Evolutionary conservation across 2,113 vertebrate genomes (phyloP).

Genomic region (Sapajus apella): DNA sequence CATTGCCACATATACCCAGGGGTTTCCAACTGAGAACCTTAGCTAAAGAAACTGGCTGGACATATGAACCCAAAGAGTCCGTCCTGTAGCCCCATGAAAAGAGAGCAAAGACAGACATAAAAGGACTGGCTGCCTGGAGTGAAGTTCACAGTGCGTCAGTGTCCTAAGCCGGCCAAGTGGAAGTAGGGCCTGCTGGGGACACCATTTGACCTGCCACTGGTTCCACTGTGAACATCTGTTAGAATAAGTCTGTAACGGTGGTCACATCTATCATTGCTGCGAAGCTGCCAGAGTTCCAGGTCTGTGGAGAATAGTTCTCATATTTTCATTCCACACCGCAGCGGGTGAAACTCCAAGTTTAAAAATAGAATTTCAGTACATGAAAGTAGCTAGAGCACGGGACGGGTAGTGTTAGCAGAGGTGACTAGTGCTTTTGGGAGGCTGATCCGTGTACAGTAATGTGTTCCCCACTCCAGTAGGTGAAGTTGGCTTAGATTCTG

Average conservation of each 20-base stretch:
- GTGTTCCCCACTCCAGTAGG: rapidly evolving
- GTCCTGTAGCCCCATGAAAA: neutral
- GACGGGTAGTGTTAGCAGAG: neutral
- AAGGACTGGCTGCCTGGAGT: neutral
- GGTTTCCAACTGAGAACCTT: neutral
- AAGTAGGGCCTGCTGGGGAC: neutral
- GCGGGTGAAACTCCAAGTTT: neutral
- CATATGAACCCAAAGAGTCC: neutral
- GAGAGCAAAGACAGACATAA: neutral
- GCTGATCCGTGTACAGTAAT: rapidly evolving
- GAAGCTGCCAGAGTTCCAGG: neutral
- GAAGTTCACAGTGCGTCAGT: neutral
- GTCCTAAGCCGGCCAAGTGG: neutral
- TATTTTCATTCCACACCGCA: neutral
- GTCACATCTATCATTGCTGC: neutral
- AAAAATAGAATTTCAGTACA: neutral
- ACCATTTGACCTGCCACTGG: neutral
- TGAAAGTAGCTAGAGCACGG: neutral
- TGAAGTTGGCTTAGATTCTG: neutral
- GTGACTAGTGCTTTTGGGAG: neutral
- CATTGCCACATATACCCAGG: neutral
- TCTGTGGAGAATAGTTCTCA: neutral
- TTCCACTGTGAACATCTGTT: neutral
- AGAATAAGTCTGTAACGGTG: neutral
- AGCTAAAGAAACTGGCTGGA: neutral